Evolutionary conservation across 2,888 invertebrate genomes (phyloP).

Genomic region (Theodoxus fluviatilis): DNA sequence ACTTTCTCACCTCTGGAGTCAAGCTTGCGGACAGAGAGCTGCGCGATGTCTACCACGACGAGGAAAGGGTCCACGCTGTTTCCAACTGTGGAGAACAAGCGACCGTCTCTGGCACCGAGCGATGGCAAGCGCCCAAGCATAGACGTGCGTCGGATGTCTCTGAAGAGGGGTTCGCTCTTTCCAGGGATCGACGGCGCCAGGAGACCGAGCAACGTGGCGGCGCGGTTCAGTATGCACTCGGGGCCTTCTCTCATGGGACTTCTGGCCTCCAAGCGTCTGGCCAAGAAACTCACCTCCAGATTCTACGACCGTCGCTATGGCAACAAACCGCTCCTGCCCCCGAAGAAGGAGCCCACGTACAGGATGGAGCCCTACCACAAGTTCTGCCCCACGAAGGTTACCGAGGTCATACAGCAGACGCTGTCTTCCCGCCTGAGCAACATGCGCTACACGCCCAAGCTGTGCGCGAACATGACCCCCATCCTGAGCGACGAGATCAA

Average conservation of each 20-base stretch:
- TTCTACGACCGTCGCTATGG: slow-evolving; percentile 29
- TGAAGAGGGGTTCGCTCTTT: not conserved
- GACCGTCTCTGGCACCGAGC: too few species aligned
- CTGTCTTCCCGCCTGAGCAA: slow-evolving; percentile 39
- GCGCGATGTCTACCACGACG: too few species aligned
- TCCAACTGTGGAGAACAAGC: too few species aligned
- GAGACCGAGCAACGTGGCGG: slow-evolving; percentile 4
- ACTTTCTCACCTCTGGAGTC: too few species aligned
- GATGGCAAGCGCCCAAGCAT: too few species aligned
- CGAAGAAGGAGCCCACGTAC: slow-evolving; percentile 47
- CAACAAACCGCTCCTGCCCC: slow-evolving; percentile 28
- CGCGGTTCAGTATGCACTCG: not conserved
- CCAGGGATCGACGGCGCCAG: too few species aligned
- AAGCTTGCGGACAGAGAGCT: too few species aligned
- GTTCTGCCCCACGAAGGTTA: slow-evolving; percentile 38
- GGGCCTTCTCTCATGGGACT: slow-evolving; percentile 43
- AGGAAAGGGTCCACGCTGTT: too few species aligned
- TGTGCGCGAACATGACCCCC: slow-evolving; percentile 42
- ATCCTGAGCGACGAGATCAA: slow-evolving; percentile 49
- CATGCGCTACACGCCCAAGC: slow-evolving; percentile 43
- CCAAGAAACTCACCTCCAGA: slow-evolving; percentile 40
- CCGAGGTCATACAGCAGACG: slow-evolving; percentile 36
- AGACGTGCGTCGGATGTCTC: not conserved
- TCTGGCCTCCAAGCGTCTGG: slow-evolving; percentile 43
- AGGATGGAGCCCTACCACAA: slow-evolving; percentile 46